A percentile compares a stretch with the other conserved stretches of the same genome.
Evolutionary conservation across 35 echinoderm and acorn worm species (phyloP).

Genomic region (Diadema setosum): DNA sequence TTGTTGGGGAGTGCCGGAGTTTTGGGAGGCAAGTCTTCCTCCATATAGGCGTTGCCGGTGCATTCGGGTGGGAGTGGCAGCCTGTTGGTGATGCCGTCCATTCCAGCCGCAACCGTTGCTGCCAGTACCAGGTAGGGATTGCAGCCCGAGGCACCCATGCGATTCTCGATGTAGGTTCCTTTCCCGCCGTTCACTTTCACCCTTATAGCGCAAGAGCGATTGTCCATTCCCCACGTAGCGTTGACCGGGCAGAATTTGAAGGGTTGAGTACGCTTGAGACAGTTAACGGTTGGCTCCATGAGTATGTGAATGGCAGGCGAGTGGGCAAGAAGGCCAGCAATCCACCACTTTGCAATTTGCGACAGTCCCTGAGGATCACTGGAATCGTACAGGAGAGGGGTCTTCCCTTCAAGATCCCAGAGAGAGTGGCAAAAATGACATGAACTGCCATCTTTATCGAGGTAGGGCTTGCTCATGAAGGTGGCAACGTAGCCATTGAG

Average conservation of each 20-base stretch:
- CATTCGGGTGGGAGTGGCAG: not conserved
- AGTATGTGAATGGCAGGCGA: conserved; percentile 30
- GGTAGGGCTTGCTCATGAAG: conserved; percentile 60
- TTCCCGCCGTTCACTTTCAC: conserved; percentile 21
- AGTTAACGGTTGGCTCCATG: conserved; percentile 48
- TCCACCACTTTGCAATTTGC: conserved; percentile 41
- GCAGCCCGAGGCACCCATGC: conserved; percentile 36
- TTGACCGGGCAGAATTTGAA: conserved; percentile 28
- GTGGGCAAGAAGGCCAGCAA: conserved; percentile 56
- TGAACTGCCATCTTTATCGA: not conserved
- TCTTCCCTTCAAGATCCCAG: conserved; percentile 31
- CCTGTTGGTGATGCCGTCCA: conserved; percentile 51
- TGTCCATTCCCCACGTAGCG: conserved; percentile 56
- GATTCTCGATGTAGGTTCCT: conserved; percentile 62
- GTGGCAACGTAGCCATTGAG: conserved; percentile 35
- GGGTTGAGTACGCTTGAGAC: conserved; percentile 25
- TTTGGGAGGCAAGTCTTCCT: not conserved
- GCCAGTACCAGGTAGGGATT: conserved; percentile 62
- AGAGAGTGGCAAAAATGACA: conserved; percentile 19
- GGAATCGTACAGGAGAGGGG: conserved; percentile 33
- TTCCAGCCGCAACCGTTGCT: conserved; percentile 54
- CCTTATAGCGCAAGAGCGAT: conserved; percentile 37
- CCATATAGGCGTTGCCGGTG: not conserved
- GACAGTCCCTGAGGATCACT: not conserved
- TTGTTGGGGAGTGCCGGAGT: not conserved